Percentiles rank a stretch among this genome's conserved stretches.
Evolutionary conservation across 2,888 invertebrate species (phyloP).

Genomic region (Mellilla xanthometata): DNA sequence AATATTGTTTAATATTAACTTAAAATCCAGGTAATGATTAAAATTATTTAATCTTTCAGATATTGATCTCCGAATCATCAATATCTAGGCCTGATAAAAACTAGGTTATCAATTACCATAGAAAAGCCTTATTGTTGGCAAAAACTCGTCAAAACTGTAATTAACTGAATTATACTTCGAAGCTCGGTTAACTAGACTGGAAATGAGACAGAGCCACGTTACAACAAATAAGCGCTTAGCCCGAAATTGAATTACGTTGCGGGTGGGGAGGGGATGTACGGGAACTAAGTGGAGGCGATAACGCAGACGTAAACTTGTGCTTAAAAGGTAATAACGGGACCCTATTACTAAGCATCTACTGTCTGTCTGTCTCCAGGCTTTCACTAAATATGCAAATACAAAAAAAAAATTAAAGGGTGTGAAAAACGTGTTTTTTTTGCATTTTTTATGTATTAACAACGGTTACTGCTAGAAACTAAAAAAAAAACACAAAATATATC

Average conservation of each 20-base stretch:
- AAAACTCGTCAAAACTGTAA: slow-evolving; percentile 44
- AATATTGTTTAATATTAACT: too few species aligned
- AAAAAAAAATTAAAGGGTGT: too few species aligned
- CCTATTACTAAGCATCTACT: too few species aligned
- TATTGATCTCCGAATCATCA: neutral
- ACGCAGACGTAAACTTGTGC: neutral
- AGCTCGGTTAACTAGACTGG: slow-evolving; percentile 56
- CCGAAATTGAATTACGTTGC: slow-evolving; percentile 70
- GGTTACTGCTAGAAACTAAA: too few species aligned
- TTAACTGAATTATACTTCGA: slow-evolving; percentile 57
- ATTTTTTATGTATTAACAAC: too few species aligned
- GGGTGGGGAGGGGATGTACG: slow-evolving; percentile 38
- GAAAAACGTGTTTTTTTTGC: too few species aligned
- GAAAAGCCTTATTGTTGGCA: slow-evolving; percentile 8
- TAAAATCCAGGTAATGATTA: too few species aligned
- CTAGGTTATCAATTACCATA: slow-evolving; percentile 18
- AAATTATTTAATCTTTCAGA: too few species aligned
- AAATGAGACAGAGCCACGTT: slow-evolving; percentile 62
- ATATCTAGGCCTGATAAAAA: slow-evolving; percentile 19
- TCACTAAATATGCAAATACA: too few species aligned
- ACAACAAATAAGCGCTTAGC: slow-evolving; percentile 64
- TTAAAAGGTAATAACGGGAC: too few species aligned
- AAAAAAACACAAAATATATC: too few species aligned
- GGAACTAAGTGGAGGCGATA: slow-evolving; percentile 11
- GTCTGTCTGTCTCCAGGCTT: too few species aligned